These are phyloP conservation scores for Megaceryle maxima DNA, from an alignment of 2,113 vertebrate genomes.

Conservation along the genomic window DNA sequence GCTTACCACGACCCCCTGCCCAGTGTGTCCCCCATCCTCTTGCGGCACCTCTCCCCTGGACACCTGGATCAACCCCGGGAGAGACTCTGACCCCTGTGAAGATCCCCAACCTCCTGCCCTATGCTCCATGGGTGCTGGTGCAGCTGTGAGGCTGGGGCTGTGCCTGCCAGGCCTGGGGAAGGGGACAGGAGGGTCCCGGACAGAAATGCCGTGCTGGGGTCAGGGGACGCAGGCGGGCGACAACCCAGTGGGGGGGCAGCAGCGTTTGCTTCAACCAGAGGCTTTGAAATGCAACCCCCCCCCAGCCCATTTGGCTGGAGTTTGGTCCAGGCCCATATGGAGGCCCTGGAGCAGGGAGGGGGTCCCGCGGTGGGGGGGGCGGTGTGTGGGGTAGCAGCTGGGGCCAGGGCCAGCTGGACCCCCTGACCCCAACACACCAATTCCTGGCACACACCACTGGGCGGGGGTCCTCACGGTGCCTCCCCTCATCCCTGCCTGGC, in stretches of 20 bases:
- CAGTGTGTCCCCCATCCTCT: fast-evolving
- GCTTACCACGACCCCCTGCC: neutral
- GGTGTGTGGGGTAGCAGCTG: neutral
- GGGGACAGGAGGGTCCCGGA: neutral
- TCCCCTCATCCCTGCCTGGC: neutral
- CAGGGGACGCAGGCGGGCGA: neutral
- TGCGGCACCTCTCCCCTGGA: neutral
- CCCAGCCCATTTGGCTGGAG: constrained; percentile 24
- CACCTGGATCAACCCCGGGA: fast-evolving
- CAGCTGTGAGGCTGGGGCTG: neutral
- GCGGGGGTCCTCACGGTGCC: fast-evolving
- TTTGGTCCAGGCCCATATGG: constrained; percentile 51
- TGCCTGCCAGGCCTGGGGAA: neutral
- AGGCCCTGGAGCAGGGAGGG: neutral
- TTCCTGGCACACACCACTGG: neutral
- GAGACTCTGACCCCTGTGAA: fast-evolving
- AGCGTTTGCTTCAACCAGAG: constrained; percentile 19
- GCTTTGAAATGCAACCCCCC: constrained; percentile 60
- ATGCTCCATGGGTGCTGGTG: neutral
- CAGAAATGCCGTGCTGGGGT: neutral
- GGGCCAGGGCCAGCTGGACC: neutral
- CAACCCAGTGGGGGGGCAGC: neutral
- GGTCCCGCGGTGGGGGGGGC: neutral
- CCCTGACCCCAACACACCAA: neutral
- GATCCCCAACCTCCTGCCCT: neutral